A percentile compares a stretch with the other conserved stretches of the same genome.
Evolutionary conservation across 2,888 invertebrate species (phyloP).

Genomic region (Lutraria lutraria): DNA sequence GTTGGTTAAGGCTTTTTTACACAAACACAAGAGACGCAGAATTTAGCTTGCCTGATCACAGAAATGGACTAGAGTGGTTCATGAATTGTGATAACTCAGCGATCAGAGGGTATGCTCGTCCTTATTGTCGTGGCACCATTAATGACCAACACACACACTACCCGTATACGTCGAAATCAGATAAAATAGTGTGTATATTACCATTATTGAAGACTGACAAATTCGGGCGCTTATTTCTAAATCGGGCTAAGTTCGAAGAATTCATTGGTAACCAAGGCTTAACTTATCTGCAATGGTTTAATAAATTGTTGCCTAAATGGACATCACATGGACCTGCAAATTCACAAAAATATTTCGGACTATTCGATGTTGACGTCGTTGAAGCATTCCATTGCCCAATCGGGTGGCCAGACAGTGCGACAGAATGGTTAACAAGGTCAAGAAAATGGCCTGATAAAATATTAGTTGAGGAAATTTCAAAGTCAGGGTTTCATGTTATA

Average conservation of each 20-base stretch:
- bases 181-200: neutral
- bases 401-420: constrained; percentile 32
- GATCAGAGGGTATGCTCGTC: neutral
- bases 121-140: neutral
- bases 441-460: constrained; percentile 27
- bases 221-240: constrained; percentile 10
- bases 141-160: constrained; percentile 3
- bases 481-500: constrained; percentile 32
- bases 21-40: neutral
- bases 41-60: neutral
- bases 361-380: constrained; percentile 34
- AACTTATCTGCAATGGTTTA: neutral
- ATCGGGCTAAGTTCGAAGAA: constrained; percentile 14
- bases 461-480: constrained; percentile 16
- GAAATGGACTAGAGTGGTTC: constrained; percentile 32
- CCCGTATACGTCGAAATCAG: neutral
- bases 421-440: constrained; percentile 26
- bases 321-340: constrained; percentile 21
- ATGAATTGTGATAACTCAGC: neutral
- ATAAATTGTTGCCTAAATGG: constrained; percentile 17
- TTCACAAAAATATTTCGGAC: constrained; percentile 23
- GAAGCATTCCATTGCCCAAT: neutral
- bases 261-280: neutral
- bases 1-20: constrained; percentile 6
- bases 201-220: neutral